These are phyloP conservation scores for Molorchus minor DNA, from an alignment of 2,888 invertebrate genomes.

Conservation along the genomic window DNA sequence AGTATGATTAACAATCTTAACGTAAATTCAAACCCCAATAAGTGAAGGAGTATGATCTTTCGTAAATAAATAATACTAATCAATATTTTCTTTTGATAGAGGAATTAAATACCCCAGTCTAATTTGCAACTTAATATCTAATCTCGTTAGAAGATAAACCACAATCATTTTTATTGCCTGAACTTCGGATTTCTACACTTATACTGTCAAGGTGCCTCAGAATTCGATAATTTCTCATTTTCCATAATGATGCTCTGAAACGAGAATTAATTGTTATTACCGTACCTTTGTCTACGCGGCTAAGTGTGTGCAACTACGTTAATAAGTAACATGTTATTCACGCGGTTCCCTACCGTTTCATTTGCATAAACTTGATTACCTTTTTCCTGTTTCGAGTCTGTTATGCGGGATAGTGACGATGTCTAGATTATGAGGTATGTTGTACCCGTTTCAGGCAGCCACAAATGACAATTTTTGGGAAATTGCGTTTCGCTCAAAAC, in stretches of 20 bases:
- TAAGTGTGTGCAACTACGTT: slow-evolving; percentile 1
- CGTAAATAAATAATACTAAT: no score
- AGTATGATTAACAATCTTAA: no score
- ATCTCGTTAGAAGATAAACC: neutral
- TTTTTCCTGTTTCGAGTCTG: neutral
- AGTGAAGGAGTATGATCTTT: no score
- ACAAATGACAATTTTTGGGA: no score
- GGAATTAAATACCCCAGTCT: neutral
- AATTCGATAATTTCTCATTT: slow-evolving; percentile 15
- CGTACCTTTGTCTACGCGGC: neutral
- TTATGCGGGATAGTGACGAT: no score
- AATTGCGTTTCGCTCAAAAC: no score
- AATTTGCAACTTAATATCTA: slow-evolving; percentile 1
- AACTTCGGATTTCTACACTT: slow-evolving; percentile 24
- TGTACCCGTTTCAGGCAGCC: no score
- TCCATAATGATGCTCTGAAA: slow-evolving; percentile 11
- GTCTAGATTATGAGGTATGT: no score
- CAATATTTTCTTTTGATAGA: no score
- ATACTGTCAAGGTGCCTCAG: slow-evolving; percentile 18
- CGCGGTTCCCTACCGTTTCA: neutral
- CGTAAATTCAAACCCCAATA: no score
- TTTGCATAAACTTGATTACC: slow-evolving; percentile 7
- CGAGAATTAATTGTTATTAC: slow-evolving; percentile 8
- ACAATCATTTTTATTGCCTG: slow-evolving; percentile 1
- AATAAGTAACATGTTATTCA: slow-evolving; percentile 6